A percentile compares a stretch with the other conserved stretches of the same genome.
Evolutionary conservation across 2,888 invertebrate genomes (phyloP).

Genomic region (Nymphalis urticae): DNA sequence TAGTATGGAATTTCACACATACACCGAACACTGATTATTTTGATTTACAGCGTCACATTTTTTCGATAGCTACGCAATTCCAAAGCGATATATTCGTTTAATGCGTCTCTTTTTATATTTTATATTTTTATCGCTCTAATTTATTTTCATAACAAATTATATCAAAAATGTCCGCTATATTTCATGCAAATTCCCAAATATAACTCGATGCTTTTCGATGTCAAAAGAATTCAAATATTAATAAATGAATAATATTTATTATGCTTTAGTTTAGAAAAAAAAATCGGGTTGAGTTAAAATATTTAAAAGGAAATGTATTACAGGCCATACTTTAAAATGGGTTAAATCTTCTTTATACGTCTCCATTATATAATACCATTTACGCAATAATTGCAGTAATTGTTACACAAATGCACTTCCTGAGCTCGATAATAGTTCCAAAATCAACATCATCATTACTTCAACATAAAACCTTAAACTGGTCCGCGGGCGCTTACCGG

Average conservation of each 20-base stretch:
- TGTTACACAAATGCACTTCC: conserved; percentile 33
- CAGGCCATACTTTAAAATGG: background rate
- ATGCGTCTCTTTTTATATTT: conserved; percentile 27
- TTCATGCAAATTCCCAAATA: background rate
- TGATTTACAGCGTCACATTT: conserved; percentile 65
- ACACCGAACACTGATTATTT: conserved; percentile 68
- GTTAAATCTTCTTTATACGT: background rate
- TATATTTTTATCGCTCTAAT: conserved; percentile 10
- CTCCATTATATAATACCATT: conserved; percentile 5
- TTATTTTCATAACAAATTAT: conserved; percentile 16
- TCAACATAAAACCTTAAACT: conserved; percentile 32
- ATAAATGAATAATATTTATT: background rate
- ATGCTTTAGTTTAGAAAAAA: background rate
- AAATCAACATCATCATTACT: conserved; percentile 32
- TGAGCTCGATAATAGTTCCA: conserved; percentile 27
- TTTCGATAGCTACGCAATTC: conserved; percentile 43
- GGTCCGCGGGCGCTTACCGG: conserved; percentile 54
- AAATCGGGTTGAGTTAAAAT: background rate
- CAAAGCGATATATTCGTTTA: conserved; percentile 33
- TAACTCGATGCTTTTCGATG: no score
- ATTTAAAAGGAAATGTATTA: background rate
- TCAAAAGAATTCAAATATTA: background rate
- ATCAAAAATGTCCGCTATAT: conserved; percentile 13
- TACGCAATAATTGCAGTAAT: conserved; percentile 20
- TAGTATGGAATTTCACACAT: conserved; percentile 78